Base-by-base conservation (phyloP, 2,113 vertebrate species). In the Scomber colias region DNA sequence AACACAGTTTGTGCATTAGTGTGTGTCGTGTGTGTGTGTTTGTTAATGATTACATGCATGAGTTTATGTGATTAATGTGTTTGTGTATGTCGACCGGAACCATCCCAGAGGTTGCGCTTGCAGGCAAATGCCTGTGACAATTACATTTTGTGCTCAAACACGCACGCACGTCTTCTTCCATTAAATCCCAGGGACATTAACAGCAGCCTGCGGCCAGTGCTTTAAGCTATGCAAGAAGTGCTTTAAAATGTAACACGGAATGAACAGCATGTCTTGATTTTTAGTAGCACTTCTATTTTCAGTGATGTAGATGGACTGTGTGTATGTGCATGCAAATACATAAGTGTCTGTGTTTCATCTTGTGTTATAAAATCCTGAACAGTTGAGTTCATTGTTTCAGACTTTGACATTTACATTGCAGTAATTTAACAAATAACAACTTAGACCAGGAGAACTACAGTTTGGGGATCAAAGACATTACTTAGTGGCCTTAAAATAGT, bases 91-190 rank as follows among this genome's bases (percentile, higher is more conserved):
- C 77, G 62, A 86, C 64, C 87, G 85, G 68, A 89, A 69, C 46
- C 79, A 70, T 71, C 80, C 81, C 62, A 82, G 62, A 85, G 86
- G 81, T 88, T 80, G 57, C 24, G 69, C 89, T 90, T 21, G 48
- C 59, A 85, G 85, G 86, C 83, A 82, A 90, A 82, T 60, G 83
- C 82, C 78, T 79, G 87, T 72, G 84, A 90, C 84, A 66, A 89
- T 73, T 75, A 83, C 66, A 66, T 61, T 74, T 82, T 31, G 48
- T 75, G 55, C 67, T 75, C 53, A 69, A 75, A 84, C 85, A 82
- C 50, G 53, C 83, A 80, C 76, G 81, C 70, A 71, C 16, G 86
- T 88, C 90, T 84, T 50, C 77, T 81, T 81, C 45, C 79, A 87
- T 91, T 85, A 88, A 83, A 68, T 85, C 71, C 49, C 44, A 66